Base-by-base conservation (phyloP, 2,797 vertebrate genomes). In the Ara ararauna region DNA sequence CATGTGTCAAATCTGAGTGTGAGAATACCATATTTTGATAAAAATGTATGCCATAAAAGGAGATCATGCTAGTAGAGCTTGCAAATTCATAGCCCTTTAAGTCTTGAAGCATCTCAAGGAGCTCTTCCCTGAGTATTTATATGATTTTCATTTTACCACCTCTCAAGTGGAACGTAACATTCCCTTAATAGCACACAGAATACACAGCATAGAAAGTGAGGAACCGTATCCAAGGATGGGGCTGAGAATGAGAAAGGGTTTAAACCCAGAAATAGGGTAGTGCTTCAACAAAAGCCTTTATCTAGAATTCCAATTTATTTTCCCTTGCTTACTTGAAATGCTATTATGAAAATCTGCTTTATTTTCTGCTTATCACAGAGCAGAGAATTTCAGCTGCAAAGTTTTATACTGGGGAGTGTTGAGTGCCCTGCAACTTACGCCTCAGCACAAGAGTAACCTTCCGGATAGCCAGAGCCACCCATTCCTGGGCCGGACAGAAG, bases 131-230 rank as follows among this genome's bases (percentile, higher is more conserved):
- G 42, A 61, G 62, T 65, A 78, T 94, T 86, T 85, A 51, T 71
- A 16, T 40, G 85, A 75, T 58, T 92, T 93, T 83, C 71, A 74
- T 62, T 89, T 91, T 67, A 56, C 73, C 72, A 70, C 67, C 60
- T 89, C 87, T 85, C 71, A 71, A 90, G 75, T 67, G 78, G 91
- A 93, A 74, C 56, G 64, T 16, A 93, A 58, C 16, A 60, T 91
- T 91, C 72, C 91, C 40, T 89, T 64, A 92, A 85, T 7, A 95
- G 85, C 85, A 88, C 65, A 77, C 50, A 90, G 68, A 87, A 58
- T 21, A 66, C 53, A 58, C 50, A 81, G 45, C 73, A 66, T 2
- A 58, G 68, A 85, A 85, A 75, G 34, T 38, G 68, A 95, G 87
- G 89, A 84, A 58, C 22, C 26, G 42, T 42, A 65, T 72, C 48